Conservation (phyloP, 2,113 vertebrate species). For the Alethe castanea region DNA sequence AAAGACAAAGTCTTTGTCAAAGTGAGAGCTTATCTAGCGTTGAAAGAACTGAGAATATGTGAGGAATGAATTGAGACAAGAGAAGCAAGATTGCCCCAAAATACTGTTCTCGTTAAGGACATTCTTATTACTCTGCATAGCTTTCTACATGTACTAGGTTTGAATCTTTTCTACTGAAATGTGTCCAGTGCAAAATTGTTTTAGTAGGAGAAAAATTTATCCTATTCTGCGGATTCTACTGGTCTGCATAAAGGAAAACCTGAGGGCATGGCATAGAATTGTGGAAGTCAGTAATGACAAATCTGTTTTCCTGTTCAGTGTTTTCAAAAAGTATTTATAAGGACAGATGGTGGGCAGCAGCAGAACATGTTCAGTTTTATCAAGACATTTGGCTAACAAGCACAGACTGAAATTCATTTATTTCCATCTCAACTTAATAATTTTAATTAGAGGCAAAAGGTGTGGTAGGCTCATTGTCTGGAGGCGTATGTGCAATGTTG, state of each 20-base stretch:
- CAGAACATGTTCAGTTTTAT: constrained; percentile 55
- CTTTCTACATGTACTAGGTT: not conserved
- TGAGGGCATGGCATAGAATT: not conserved
- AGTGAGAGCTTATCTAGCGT: not conserved
- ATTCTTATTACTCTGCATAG: not conserved
- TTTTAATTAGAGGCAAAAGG: constrained; percentile 57
- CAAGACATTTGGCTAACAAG: constrained; percentile 51
- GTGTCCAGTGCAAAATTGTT: not conserved
- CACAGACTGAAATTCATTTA: constrained; percentile 34
- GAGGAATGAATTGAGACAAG: not conserved
- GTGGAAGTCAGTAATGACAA: constrained; percentile 15
- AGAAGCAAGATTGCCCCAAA: not conserved
- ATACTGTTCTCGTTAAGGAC: not conserved
- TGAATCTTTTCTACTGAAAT: not conserved
- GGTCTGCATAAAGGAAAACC: not conserved
- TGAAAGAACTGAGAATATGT: not conserved
- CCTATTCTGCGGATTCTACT: not conserved
- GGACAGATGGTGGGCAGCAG: constrained; percentile 55
- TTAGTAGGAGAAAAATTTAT: not conserved
- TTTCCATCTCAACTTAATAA: constrained; percentile 35
- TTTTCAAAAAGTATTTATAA: constrained; percentile 36
- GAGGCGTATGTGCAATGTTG: constrained; percentile 52
- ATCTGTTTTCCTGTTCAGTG: constrained; percentile 29
- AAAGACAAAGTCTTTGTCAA: not conserved
- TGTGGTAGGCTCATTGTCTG: constrained; percentile 12